phyloP scores from a whole-genome alignment of 2,113 vertebrate genomes.

The Helogale parvula region DNA sequence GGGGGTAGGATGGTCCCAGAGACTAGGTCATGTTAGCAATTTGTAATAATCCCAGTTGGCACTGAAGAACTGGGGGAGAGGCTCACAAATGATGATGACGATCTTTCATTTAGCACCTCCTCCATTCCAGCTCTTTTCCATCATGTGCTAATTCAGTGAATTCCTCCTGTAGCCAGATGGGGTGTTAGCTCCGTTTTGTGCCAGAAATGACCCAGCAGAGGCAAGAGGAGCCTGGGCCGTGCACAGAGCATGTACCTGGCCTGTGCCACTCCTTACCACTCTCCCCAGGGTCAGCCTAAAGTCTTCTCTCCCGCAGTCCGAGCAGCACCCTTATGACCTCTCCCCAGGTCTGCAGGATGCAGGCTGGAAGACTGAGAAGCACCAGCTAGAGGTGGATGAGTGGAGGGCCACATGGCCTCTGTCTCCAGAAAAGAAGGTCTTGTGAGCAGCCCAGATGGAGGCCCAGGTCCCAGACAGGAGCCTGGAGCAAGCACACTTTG shows the following conservation, averaged over 20 bases:
- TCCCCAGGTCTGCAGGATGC: conserved; percentile 84
- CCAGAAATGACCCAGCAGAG: neutral
- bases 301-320: neutral
- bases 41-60: neutral
- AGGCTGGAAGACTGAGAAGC: conserved; percentile 89
- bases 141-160: neutral
- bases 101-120: neutral
- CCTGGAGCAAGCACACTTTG: neutral
- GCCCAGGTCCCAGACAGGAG: neutral
- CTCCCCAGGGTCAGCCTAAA: neutral
- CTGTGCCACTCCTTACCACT: neutral
- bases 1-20: neutral
- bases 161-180: neutral
- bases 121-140: neutral
- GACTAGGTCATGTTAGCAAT: neutral
- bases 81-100: neutral
- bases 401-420: conserved; percentile 90
- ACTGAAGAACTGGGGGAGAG: neutral
- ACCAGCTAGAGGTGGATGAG: conserved; percentile 91
- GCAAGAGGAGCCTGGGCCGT: neutral
- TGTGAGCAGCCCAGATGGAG: neutral
- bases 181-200: neutral
- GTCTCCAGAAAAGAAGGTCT: conserved; percentile 81
- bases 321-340: neutral
- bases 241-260: neutral